These are phyloP conservation scores for Drosophila asahinai DNA, from an alignment of 1,140 invertebrate species.

Conservation along the genomic window DNA sequence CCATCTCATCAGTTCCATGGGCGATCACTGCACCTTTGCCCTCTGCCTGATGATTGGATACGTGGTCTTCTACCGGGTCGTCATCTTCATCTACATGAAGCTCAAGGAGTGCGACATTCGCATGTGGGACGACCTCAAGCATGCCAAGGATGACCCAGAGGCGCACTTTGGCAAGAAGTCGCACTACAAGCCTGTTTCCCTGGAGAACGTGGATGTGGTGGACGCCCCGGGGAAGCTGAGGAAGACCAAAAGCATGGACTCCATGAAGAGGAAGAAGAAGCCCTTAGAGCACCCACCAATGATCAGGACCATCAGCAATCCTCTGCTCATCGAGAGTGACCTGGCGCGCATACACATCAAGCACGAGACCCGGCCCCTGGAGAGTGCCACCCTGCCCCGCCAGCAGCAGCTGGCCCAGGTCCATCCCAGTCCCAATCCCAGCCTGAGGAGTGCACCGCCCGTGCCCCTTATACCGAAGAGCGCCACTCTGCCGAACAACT, in stretches of 20 bases:
- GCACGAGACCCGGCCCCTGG: slow-evolving; percentile 63
- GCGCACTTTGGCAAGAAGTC: slow-evolving; percentile 53
- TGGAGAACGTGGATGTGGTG: slow-evolving; percentile 65
- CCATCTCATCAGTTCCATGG: slow-evolving; percentile 50
- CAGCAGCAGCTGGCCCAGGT: slow-evolving; percentile 35
- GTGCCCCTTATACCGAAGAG: slow-evolving; percentile 39
- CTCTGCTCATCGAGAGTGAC: slow-evolving; percentile 65
- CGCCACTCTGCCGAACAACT: slow-evolving; percentile 39
- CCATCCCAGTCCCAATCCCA: slow-evolving; percentile 61
- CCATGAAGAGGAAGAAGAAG: slow-evolving; percentile 13
- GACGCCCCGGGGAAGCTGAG: slow-evolving; percentile 29
- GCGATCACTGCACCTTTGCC: slow-evolving; percentile 58
- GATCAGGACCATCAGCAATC: slow-evolving; percentile 70
- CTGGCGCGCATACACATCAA: slow-evolving; percentile 67
- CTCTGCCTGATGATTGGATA: slow-evolving; percentile 61
- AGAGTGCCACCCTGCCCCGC: slow-evolving; percentile 58
- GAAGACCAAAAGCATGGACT: slow-evolving; percentile 7
- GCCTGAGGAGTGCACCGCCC: slow-evolving; percentile 63
- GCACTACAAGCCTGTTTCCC: slow-evolving; percentile 64
- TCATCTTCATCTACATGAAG: slow-evolving; percentile 74
- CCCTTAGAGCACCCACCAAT: slow-evolving; percentile 37
- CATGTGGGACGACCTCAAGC: slow-evolving; percentile 70
- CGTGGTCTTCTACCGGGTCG: slow-evolving; percentile 59
- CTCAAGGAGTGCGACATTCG: slow-evolving; percentile 67
- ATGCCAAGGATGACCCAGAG: slow-evolving; percentile 62